Evolutionary conservation across 2,888 invertebrate species (phyloP), one percentile per base, ranked within the genome.

Genomic region (Notocelia uddmanniana): DNA sequence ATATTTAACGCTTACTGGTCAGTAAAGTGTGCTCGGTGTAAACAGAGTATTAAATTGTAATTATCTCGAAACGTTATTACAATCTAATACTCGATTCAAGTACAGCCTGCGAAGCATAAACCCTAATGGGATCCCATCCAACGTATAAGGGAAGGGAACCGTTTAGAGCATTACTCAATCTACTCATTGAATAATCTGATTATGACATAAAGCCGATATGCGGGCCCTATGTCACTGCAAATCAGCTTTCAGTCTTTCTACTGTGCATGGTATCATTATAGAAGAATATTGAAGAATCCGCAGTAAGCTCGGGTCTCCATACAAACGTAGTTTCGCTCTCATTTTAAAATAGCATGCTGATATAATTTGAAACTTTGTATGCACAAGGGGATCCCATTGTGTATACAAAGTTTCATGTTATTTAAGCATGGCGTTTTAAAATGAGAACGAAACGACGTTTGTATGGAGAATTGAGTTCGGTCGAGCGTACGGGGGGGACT

Each of bases 101-200:
- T 15, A n/a, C 18, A 57, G 34, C 8, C 52, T 8, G 21, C 26
- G 19, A 54, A 59, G 21, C 55, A 71, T 41, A 62, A 62, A 5
- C 8, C 18, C n/a, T 34, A 67, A 62, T 31, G 60, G 60, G n/a
- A 67, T 60, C 37, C 48, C 48, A n/a, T 26, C 45, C 60, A 18
- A 45, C 11, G 45, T 45, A 57, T 23, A 62, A 62, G 34, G 52
- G 54, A 72, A 72, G 60, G 67, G 60, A 67, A 54, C 67, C 60
- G 23, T 54, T 66, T 48, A 57, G 34, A 63, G 67, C 58, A 70
- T 72, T 67, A 67, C 71, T 72, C 37, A 72, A 72, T 72, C 67
- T 55, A 55, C 52, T 72, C 58, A 68, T 72, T 68, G 72, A 79
- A 77, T 84, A 82, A 84, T 81, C 80, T 79, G 79, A 85, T 85